Percentiles rank a stretch among this genome's conserved stretches.
Evolutionary conservation across 2,113 vertebrate genomes (phyloP).

Genomic region (Anser brachyrhynchus): DNA sequence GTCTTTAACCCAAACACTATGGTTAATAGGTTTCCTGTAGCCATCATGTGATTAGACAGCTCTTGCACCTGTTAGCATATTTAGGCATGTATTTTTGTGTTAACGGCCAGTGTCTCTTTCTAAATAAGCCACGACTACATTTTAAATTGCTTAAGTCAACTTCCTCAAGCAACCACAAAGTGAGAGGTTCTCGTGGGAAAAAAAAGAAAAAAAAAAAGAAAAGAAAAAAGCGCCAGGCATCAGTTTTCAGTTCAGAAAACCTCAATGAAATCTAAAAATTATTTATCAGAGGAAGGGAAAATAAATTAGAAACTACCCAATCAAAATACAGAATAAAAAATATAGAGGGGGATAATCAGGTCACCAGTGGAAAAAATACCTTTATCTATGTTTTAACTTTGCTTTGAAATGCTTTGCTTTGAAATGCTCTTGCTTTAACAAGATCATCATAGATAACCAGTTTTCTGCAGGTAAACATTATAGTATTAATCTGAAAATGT

Average conservation of each 20-base stretch:
- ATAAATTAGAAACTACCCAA: background rate
- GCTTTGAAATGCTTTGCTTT: conserved; percentile 34
- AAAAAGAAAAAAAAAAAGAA: background rate
- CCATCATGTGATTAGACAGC: conserved; percentile 48
- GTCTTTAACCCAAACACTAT: conserved; percentile 51
- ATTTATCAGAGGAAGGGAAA: background rate
- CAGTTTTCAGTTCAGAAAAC: conserved; percentile 48
- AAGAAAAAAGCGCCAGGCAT: conserved; percentile 20
- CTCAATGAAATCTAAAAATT: conserved; percentile 33
- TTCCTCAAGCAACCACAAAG: conserved; percentile 81
- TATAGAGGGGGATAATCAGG: background rate
- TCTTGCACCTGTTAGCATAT: conserved; percentile 62
- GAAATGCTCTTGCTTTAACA: conserved; percentile 4
- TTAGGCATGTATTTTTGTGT: conserved; percentile 43
- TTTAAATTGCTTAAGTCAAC: conserved; percentile 77
- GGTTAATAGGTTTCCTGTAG: conserved; percentile 67
- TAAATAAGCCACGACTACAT: conserved; percentile 64
- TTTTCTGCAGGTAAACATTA: background rate
- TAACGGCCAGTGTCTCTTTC: conserved; percentile 44
- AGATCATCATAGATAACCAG: background rate
- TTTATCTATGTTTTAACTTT: conserved; percentile 20
- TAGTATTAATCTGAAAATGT: background rate
- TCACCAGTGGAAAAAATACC: background rate
- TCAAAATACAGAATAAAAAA: background rate
- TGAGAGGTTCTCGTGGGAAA: conserved; percentile 87